phyloP scores from a whole-genome alignment of 2,888 invertebrate genomes.

The Polydrusus pterygomalis region DNA sequence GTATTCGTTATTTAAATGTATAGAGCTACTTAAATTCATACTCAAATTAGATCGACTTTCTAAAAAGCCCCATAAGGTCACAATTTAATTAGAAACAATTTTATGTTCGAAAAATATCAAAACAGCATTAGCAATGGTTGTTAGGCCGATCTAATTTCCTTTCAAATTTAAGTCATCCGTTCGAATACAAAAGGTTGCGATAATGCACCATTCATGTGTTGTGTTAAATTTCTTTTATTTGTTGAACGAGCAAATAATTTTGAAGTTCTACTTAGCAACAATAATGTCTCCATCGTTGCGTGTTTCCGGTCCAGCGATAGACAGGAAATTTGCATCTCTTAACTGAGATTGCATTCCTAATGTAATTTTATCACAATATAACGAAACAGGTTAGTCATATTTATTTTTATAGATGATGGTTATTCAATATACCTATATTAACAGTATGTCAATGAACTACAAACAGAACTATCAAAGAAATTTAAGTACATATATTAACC shows the following conservation, averaged over 20 bases:
- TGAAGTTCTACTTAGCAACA: constrained; percentile 66
- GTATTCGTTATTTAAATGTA: too few relatives aligned
- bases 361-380: constrained; percentile 50
- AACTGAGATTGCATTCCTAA: constrained; percentile 62
- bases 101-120: constrained; percentile 10
- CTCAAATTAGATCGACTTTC: neutral
- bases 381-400: neutral
- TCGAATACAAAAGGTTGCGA: constrained; percentile 22
- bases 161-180: constrained; percentile 36
- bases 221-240: constrained; percentile 44
- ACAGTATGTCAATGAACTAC: neutral
- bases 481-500: too few relatives aligned
- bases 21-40: too few relatives aligned
- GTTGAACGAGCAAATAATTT: constrained; percentile 57
- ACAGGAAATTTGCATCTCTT: constrained; percentile 70
- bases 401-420: neutral
- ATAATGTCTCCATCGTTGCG: constrained; percentile 70
- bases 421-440: neutral
- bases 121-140: constrained; percentile 25
- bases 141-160: constrained; percentile 34
- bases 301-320: constrained; percentile 66
- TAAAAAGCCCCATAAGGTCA: neutral
- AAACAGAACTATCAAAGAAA: too few relatives aligned
- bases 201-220: constrained; percentile 30
- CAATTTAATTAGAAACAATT: neutral